These are phyloP conservation scores for Elmis aenea DNA, from an alignment of 2,888 invertebrate genomes.

Conservation along the genomic window DNA sequence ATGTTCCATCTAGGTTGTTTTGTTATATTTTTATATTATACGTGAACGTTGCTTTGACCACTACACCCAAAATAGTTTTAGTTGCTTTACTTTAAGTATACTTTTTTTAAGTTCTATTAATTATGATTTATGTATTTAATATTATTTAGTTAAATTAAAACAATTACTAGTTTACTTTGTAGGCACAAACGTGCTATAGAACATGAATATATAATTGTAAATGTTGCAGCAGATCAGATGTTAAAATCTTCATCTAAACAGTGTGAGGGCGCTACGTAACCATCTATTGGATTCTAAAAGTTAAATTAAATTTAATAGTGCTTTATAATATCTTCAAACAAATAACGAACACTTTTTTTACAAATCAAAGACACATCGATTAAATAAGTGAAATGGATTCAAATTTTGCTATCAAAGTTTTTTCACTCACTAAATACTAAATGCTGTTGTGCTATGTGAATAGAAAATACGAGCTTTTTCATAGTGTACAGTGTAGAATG, in stretches of 20 bases:
- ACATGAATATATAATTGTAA: too few species aligned
- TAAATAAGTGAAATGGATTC: constrained; percentile 11
- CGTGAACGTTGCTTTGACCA: too few species aligned
- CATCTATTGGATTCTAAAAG: constrained; percentile 4
- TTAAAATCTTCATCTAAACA: too few species aligned
- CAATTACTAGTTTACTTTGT: too few species aligned
- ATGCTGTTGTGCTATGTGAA: constrained; percentile 32
- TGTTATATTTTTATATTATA: constrained; percentile 1
- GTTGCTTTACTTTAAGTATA: constrained; percentile 4
- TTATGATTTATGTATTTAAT: too few species aligned
- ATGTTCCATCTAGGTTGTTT: constrained; percentile 12
- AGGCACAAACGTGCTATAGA: too few species aligned
- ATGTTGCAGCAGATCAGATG: too few species aligned
- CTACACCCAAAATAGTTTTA: constrained; percentile 3
- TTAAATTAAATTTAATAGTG: constrained; percentile 13
- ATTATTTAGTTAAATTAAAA: too few species aligned
- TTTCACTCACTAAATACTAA: constrained; percentile 12
- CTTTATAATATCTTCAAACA: constrained; percentile 16
- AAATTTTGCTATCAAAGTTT: constrained; percentile 6
- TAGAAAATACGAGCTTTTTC: constrained; percentile 36
- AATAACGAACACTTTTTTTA: constrained; percentile 12
- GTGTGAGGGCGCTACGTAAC: constrained; percentile 16
- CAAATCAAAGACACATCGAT: constrained; percentile 14
- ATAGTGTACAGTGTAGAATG: constrained; percentile 27
- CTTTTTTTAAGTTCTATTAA: too few species aligned